These are phyloP conservation scores for Acrocephalus kingi DNA, from an alignment of 2,113 vertebrate species.

Conservation along the genomic window DNA sequence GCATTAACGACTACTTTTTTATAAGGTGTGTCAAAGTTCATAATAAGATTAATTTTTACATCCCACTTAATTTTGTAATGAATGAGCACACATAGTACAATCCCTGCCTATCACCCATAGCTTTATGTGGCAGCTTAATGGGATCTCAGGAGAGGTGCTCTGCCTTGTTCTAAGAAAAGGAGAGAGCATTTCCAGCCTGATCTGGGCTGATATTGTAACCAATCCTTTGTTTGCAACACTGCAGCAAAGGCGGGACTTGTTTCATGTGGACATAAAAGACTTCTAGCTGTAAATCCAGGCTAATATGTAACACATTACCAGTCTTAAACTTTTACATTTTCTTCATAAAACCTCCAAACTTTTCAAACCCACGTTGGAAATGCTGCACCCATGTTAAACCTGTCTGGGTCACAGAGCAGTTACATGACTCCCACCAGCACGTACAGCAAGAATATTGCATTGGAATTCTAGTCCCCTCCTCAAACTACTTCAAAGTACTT, in stretches of 20 bases:
- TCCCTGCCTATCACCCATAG: neutral
- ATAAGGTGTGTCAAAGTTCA: neutral
- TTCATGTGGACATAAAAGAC: neutral
- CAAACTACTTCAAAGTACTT: neutral
- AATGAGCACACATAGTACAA: neutral
- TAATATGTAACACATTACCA: neutral
- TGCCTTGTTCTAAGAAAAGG: neutral
- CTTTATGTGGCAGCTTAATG: neutral
- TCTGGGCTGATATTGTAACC: neutral
- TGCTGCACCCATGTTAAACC: neutral
- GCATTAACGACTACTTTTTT: neutral
- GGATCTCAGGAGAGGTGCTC: constrained; percentile 1
- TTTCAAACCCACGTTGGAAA: neutral
- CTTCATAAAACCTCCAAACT: neutral
- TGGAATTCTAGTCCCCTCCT: neutral
- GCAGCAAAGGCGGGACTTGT: neutral
- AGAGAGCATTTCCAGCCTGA: neutral
- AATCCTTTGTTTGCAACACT: neutral
- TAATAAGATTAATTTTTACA: neutral
- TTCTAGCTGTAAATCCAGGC: neutral
- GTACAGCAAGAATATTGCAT: neutral
- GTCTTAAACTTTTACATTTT: neutral
- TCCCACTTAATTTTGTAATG: neutral
- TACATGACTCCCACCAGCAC: neutral
- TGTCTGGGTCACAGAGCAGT: neutral